Base-by-base conservation (phyloP, 2,888 invertebrate genomes). In the Nomada flava region DNA sequence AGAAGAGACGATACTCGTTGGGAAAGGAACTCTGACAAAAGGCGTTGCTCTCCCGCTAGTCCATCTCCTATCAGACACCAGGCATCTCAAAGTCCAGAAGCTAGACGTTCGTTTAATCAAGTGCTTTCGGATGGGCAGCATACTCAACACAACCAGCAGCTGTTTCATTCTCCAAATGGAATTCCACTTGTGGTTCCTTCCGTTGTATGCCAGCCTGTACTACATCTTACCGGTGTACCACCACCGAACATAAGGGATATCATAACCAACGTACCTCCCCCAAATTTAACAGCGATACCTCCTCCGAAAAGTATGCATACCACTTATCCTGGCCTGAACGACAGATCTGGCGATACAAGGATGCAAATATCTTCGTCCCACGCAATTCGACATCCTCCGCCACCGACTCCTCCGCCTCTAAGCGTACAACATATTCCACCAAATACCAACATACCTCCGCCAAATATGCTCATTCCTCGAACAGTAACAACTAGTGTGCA, bases 401-500 rank as follows among this genome's bases (percentile, higher is more conserved):
- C 79, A 64, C 78, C 81, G 26, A 70, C 77, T 18, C 68, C 76
- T 67, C 86, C 89, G 13, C 15, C 23, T 42, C 36, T 42, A 0
- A 13, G 76, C 2, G 82, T 91, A 36, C 91, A 91, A 52, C 89
- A 71, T 63, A 88, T 92, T 79, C 91, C 91, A 42, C 92, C 93
- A 2, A 93, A 93, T 78, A 92, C 93, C 11, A 92, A 92, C 60
- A 86, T 94, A 60, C 92, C 94, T 63, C 91, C 94, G 2, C 93
- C 94, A 50, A 90, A 87, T 59, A 83, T 91, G 80, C 92, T 82
- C 83, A 88, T 84, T 83, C 90, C 78, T 88, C 91, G 76, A 89
- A 93, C 79, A 88, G 92, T 88, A 86, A 91, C 88, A 62, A 84
- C 91, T 91, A 96, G 94, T 82, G 91, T 94, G 9, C 90, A 94